These are phyloP conservation scores for Sorex fumeus DNA, from an alignment of 2,113 vertebrate genomes.

Conservation along the genomic window DNA sequence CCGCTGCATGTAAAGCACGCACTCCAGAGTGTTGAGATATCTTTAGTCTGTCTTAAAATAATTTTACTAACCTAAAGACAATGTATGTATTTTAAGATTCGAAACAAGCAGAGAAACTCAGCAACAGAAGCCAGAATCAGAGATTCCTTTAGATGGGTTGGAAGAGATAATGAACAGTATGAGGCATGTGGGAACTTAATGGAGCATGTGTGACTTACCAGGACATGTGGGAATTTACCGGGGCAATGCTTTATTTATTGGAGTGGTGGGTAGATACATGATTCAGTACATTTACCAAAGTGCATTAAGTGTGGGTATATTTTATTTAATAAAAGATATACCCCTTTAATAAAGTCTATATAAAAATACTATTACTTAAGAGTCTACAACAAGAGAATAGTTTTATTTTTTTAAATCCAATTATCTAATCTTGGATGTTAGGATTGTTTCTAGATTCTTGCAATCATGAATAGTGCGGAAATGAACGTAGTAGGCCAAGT, in stretches of 20 bases:
- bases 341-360: background rate
- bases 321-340: slow-evolving; percentile 30
- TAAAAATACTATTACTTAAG: slow-evolving; percentile 11
- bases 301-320: background rate
- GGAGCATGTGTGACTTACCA: no score
- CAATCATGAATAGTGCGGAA: no score
- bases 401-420: no score
- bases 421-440: no score
- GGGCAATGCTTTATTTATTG: background rate
- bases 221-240: no score
- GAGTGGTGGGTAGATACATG: background rate
- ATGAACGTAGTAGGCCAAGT: no score
- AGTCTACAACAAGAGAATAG: no score
- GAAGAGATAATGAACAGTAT: background rate
- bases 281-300: slow-evolving; percentile 1
- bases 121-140: background rate
- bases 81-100: slow-evolving; percentile 3
- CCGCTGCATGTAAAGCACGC: no score
- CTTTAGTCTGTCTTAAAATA: no score
- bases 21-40: no score
- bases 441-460: no score
- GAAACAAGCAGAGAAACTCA: background rate
- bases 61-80: background rate
- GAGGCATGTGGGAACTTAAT: background rate
- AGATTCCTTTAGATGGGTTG: background rate